Evolutionary conservation across 2,797 vertebrate species (phyloP).

Genomic region (Gambelia wislizenii): DNA sequence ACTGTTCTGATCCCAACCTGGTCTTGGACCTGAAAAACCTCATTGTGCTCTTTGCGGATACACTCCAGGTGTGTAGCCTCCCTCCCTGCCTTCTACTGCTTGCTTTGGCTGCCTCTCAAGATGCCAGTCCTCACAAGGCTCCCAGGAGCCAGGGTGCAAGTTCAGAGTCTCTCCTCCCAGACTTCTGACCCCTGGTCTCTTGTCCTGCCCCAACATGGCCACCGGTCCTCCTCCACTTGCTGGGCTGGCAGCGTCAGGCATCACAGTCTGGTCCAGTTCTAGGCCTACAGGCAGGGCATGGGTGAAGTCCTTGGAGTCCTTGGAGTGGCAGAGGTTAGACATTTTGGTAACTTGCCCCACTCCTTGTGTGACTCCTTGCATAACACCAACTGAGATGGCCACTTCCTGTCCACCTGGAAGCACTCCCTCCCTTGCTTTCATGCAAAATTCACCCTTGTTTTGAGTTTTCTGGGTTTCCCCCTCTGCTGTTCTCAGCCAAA

Average conservation of each 20-base stretch:
- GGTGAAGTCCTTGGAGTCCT: not conserved
- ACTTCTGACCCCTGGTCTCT: not conserved
- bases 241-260: too few relatives aligned
- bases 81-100: fast-evolving
- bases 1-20: constrained; percentile 94
- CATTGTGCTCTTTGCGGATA: constrained; percentile 96
- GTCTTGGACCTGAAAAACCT: constrained; percentile 97
- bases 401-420: too few relatives aligned
- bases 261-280: not conserved
- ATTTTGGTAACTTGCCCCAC: not conserved
- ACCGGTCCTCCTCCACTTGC: not conserved
- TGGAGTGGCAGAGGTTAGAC: not conserved
- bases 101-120: not conserved
- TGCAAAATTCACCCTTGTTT: too few relatives aligned
- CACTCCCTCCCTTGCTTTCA: too few relatives aligned
- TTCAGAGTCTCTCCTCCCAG: not conserved
- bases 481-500: too few relatives aligned
- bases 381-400: not conserved
- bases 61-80: constrained; percentile 87
- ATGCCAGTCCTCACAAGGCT: not conserved
- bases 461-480: not conserved
- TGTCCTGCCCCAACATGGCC: too few relatives aligned
- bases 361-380: too few relatives aligned
- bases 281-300: not conserved
- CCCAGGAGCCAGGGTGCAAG: not conserved